Evolutionary conservation across 2,797 vertebrate genomes (phyloP).

Genomic region (Eulemur coronatus): DNA sequence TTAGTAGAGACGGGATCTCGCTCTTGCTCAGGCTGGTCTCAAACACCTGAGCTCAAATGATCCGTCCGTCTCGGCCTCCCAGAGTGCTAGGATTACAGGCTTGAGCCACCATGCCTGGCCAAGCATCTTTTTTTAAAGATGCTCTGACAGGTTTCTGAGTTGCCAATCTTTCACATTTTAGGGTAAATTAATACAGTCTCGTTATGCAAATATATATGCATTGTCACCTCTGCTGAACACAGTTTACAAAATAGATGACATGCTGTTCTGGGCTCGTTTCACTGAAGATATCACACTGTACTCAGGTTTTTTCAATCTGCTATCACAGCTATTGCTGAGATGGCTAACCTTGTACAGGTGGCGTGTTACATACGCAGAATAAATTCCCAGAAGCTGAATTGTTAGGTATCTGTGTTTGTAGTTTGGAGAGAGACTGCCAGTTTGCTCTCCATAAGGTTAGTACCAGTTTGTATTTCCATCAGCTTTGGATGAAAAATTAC

Average conservation of each 20-base stretch:
- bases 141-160: background rate
- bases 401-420: background rate
- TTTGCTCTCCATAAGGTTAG: background rate
- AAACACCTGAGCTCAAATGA: too few species aligned
- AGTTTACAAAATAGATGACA: background rate
- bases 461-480: background rate
- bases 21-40: too few species aligned
- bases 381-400: background rate
- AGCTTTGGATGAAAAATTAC: conserved; percentile 10
- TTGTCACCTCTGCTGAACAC: background rate
- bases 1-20: too few species aligned
- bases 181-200: background rate
- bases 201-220: background rate
- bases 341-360: background rate
- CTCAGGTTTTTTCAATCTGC: background rate
- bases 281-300: rapidly evolving
- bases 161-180: background rate
- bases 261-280: background rate
- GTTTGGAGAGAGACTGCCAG: background rate
- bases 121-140: background rate
- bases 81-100: too few species aligned
- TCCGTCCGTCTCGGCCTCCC: rapidly evolving
- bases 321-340: background rate
- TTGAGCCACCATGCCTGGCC: too few species aligned
- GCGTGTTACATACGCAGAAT: background rate